Base-by-base conservation (phyloP, 1,140 invertebrate species). In the Drosophila suzukii region DNA sequence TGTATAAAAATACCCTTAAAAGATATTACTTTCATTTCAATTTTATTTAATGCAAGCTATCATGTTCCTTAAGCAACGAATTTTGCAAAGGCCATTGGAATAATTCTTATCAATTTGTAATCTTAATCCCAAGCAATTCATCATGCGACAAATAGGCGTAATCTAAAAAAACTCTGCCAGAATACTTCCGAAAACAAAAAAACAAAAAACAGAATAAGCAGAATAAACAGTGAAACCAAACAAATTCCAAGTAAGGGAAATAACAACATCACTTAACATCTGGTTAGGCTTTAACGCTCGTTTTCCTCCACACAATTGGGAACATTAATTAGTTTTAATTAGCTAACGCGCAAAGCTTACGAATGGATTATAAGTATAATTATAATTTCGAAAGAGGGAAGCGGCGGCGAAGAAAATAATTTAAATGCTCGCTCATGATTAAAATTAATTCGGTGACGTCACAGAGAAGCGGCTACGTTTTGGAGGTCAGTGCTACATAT, bases 371-470 rank as follows among this genome's bases (percentile, higher is more conserved):
- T 46, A 75, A 58, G 54, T 49, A 54, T 55, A 70, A 70, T 63
- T 60, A 63, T 75, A 84, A 84, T 75, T 79, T 61, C 49, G 36
- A 51, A 62, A 72, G n/a, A 53, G 15, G 39, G 13, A 62, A 49
- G 39, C 54, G 20, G 20, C 20, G 20, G 20, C 20, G 2, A 54
- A 30, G 27, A 12, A 63, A 61, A 47, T 32, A 49, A 60, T 24
- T 43, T 11, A 44, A 46, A 38, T 55, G 50, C 75, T 61, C 78
- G 63, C 43, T 63, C 58, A 86, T 79, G 58, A 76, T 79, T 86
- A 86, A 59, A 88, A 88, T 82, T 86, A 86, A 76, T 75, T 73
- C 47, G 71, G 68, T 86, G 82, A 86, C 82, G 82, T 86, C 83
- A 86, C 75, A 24, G 24, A 46, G 24, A 43, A 54, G 62, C 47